Percentiles rank a stretch among this genome's conserved stretches.
Evolutionary conservation across 2,888 invertebrate species (phyloP).

Genomic region (Oxycera nigricornis): DNA sequence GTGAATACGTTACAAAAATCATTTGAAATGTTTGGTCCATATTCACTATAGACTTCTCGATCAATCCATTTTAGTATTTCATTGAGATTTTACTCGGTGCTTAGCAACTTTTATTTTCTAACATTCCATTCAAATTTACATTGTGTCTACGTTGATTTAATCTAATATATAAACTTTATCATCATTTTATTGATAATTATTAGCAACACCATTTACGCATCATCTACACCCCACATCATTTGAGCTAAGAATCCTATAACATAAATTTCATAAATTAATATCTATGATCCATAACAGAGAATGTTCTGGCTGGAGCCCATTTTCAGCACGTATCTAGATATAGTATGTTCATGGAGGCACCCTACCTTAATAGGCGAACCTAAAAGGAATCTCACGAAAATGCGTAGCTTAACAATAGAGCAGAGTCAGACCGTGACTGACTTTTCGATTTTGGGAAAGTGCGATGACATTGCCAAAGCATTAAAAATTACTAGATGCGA

Average conservation of each 20-base stretch:
- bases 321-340: constrained; percentile 23
- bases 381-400: neutral
- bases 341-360: neutral
- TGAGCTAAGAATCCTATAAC: constrained; percentile 37
- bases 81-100: too few species aligned
- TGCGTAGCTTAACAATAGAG: neutral
- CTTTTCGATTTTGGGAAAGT: constrained; percentile 22
- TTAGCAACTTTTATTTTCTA: too few species aligned
- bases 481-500: constrained; percentile 36
- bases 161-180: too few species aligned
- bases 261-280: constrained; percentile 43
- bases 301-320: constrained; percentile 37
- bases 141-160: too few species aligned
- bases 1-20: too few species aligned
- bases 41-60: too few species aligned
- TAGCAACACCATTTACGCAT: neutral
- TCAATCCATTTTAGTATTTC: too few species aligned
- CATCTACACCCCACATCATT: neutral
- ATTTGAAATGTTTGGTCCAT: too few species aligned
- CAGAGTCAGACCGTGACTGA: neutral
- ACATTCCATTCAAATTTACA: too few species aligned
- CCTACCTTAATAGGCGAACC: neutral
- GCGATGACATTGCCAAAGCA: constrained; percentile 21
- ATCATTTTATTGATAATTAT: neutral
- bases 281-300: constrained; percentile 41